These are phyloP conservation scores for Battus philenor DNA, from an alignment of 1,140 invertebrate species.

Conservation along the genomic window DNA sequence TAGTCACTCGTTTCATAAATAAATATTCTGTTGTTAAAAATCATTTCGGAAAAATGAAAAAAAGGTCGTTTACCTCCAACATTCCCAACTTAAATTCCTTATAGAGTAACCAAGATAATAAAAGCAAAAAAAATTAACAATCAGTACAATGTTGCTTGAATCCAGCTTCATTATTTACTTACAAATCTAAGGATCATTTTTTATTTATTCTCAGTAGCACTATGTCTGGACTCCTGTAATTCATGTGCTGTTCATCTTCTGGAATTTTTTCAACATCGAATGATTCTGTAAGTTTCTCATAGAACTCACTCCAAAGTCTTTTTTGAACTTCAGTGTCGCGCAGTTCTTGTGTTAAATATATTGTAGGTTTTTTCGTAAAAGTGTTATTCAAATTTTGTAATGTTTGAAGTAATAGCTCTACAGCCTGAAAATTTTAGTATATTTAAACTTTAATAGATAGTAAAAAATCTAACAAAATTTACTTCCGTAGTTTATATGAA, in stretches of 20 bases:
- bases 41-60: too few relatives aligned
- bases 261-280: slow-evolving; percentile 74
- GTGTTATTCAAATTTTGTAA: slow-evolving; percentile 64
- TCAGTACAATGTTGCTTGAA: neutral
- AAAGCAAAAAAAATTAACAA: too few relatives aligned
- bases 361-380: slow-evolving; percentile 64
- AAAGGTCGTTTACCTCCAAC: too few relatives aligned
- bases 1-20: too few relatives aligned
- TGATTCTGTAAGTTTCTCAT: slow-evolving; percentile 60
- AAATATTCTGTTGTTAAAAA: too few relatives aligned
- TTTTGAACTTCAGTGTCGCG: slow-evolving; percentile 77
- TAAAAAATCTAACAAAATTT: too few relatives aligned
- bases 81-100: too few relatives aligned
- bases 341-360: slow-evolving; percentile 77
- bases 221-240: slow-evolving; percentile 77
- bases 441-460: too few relatives aligned
- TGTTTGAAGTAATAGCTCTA: slow-evolving; percentile 75
- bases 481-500: too few relatives aligned
- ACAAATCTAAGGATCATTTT: slow-evolving; percentile 42
- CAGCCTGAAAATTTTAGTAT: slow-evolving; percentile 75
- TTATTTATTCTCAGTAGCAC: slow-evolving; percentile 72
- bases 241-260: slow-evolving; percentile 72
- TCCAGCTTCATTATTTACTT: slow-evolving; percentile 7
- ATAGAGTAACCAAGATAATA: too few relatives aligned
- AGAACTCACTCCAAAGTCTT: slow-evolving; percentile 74